Evolutionary conservation across 2,888 invertebrate species (phyloP).

Genomic region (Malthinus seriepunctatus): DNA sequence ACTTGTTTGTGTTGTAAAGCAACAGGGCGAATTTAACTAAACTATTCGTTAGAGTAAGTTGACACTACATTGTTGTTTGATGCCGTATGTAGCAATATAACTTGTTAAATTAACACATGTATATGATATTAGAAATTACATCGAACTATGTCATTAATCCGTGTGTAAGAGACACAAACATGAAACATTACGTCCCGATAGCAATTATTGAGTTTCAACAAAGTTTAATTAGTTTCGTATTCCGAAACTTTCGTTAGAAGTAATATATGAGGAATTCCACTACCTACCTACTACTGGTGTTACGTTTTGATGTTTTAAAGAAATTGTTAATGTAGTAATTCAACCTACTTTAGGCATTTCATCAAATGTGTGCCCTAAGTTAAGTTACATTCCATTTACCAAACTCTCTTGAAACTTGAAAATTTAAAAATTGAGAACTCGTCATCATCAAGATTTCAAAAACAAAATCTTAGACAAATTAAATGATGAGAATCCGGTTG

Average conservation of each 20-base stretch:
- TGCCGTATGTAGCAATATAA: constrained; percentile 19
- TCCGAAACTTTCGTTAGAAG: neutral
- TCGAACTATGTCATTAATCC: constrained; percentile 13
- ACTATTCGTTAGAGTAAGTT: constrained; percentile 10
- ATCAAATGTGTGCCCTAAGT: neutral
- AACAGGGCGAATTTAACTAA: constrained; percentile 9
- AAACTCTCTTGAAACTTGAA: neutral
- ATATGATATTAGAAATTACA: constrained; percentile 9
- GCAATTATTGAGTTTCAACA: constrained; percentile 3
- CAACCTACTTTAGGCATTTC: too few relatives aligned
- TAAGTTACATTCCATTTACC: neutral
- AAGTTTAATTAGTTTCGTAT: constrained; percentile 5
- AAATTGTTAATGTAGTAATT: too few relatives aligned
- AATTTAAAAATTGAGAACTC: too few relatives aligned
- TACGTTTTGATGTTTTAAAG: too few relatives aligned
- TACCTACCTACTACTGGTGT: too few relatives aligned
- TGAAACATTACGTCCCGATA: neutral
- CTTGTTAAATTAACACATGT: constrained; percentile 21
- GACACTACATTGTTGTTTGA: constrained; percentile 3
- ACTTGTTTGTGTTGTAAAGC: constrained; percentile 1
- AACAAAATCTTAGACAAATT: too few relatives aligned
- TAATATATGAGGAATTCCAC: neutral
- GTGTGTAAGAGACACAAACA: constrained; percentile 2
- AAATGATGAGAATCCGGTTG: too few relatives aligned
- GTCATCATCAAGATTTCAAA: too few relatives aligned